Conservation (phyloP, 2,113 vertebrate species). For the Urocitellus parryii region DNA sequence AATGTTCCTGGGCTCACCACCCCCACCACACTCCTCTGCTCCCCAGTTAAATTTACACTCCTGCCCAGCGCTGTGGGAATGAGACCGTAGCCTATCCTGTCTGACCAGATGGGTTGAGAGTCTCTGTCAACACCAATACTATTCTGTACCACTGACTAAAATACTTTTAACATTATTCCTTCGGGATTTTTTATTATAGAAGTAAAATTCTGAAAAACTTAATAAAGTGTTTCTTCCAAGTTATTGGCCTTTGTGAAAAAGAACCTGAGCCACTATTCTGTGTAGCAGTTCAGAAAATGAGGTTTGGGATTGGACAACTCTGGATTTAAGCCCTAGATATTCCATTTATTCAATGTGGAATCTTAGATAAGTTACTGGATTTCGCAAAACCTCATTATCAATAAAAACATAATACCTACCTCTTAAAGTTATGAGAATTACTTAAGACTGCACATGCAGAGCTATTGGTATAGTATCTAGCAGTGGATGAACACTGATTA, state of each 20-base stretch:
- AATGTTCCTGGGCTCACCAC: slow-evolving; percentile 1
- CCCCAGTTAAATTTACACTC: slow-evolving; percentile 66
- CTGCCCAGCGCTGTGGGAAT: slow-evolving; percentile 61
- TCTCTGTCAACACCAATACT: slow-evolving; percentile 78
- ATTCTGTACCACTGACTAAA: slow-evolving; percentile 75
- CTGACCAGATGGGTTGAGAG: slow-evolving; percentile 73
- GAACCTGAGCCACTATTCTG: slow-evolving; percentile 11
- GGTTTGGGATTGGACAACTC: not conserved
- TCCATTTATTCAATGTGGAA: not conserved
- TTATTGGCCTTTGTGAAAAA: slow-evolving; percentile 16
- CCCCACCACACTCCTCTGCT: slow-evolving; percentile 56
- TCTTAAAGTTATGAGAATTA: slow-evolving; percentile 1
- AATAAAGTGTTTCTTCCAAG: slow-evolving; percentile 66
- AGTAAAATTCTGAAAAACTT: slow-evolving; percentile 71
- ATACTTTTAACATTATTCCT: slow-evolving; percentile 69
- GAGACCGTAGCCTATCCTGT: slow-evolving; percentile 25
- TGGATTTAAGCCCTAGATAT: slow-evolving; percentile 15
- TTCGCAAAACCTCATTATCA: not conserved
- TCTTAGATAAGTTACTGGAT: slow-evolving; percentile 7
- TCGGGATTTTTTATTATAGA: slow-evolving; percentile 61
- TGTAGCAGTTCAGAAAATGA: not conserved
- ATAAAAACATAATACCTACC: not conserved
- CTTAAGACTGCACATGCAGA: not conserved
- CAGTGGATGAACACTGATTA: slow-evolving; percentile 8
- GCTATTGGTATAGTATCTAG: not conserved